These are phyloP conservation scores for Phytoseiulus persimilis DNA, from an alignment of 2,888 invertebrate species.

Conservation along the genomic window DNA sequence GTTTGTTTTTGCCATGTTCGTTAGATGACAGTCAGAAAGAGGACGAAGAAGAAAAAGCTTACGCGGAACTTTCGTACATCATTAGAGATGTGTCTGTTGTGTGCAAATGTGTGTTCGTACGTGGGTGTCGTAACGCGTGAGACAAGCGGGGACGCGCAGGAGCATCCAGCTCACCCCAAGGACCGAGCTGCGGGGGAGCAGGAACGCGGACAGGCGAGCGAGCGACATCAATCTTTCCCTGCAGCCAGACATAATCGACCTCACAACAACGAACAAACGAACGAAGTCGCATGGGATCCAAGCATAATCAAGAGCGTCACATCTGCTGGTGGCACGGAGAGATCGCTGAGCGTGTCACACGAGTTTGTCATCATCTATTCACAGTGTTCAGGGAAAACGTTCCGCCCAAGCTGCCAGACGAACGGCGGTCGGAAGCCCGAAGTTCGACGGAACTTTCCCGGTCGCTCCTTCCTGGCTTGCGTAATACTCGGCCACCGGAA, in stretches of 20 bases:
- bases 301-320: constrained; percentile 5
- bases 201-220: no score
- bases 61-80: constrained; percentile 5
- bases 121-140: neutral
- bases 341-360: neutral
- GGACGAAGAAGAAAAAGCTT: neutral
- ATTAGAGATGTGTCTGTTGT: constrained; percentile 5
- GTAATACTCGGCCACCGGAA: neutral
- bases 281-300: neutral
- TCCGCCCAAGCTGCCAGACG: neutral
- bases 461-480: neutral
- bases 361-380: neutral
- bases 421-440: neutral
- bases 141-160: neutral
- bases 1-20: neutral
- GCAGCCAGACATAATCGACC: neutral
- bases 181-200: no score
- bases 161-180: neutral
- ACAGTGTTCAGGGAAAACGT: neutral
- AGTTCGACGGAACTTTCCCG: neutral
- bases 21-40: neutral
- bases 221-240: neutral
- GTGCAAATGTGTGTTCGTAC: neutral
- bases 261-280: neutral
- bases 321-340: neutral